Evolutionary conservation across 1,140 invertebrate species (phyloP).

Genomic region (Calycopis cecrops): DNA sequence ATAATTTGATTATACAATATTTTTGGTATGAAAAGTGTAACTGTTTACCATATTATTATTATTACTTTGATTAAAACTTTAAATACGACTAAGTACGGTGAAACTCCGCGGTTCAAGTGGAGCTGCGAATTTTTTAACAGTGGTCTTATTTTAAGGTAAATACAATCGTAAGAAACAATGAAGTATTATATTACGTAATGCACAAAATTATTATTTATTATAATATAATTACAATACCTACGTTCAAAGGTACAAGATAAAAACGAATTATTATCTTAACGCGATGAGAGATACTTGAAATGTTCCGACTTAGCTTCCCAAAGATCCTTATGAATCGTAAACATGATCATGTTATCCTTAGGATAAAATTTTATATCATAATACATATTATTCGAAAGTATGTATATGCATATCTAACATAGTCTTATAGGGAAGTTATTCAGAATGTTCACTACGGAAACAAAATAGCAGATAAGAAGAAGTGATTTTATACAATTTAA

Average conservation of each 20-base stretch:
- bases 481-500: constrained; percentile 73
- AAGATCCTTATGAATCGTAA: constrained; percentile 66
- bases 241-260: constrained; percentile 71
- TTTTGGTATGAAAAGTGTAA: constrained; percentile 52
- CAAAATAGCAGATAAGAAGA: constrained; percentile 62
- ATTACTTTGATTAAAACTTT: constrained; percentile 67
- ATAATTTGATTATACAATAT: constrained; percentile 46
- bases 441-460: constrained; percentile 67
- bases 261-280: constrained; percentile 73
- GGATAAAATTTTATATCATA: constrained; percentile 73
- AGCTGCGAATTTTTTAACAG: constrained; percentile 60
- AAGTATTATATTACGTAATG: constrained; percentile 73
- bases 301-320: constrained; percentile 64
- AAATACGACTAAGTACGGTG: constrained; percentile 69
- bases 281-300: constrained; percentile 72
- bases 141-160: constrained; percentile 71
- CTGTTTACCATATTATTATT: constrained; percentile 38
- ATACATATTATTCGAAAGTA: constrained; percentile 73
- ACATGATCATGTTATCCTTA: constrained; percentile 72
- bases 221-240: constrained; percentile 75
- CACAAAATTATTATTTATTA: constrained; percentile 73
- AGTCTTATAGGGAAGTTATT: constrained; percentile 72
- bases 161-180: constrained; percentile 73
- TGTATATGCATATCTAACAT: constrained; percentile 70
- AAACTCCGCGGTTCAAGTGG: constrained; percentile 49